Evolutionary conservation across 2,113 vertebrate species (phyloP).

Genomic region (Peromyscus leucopus): DNA sequence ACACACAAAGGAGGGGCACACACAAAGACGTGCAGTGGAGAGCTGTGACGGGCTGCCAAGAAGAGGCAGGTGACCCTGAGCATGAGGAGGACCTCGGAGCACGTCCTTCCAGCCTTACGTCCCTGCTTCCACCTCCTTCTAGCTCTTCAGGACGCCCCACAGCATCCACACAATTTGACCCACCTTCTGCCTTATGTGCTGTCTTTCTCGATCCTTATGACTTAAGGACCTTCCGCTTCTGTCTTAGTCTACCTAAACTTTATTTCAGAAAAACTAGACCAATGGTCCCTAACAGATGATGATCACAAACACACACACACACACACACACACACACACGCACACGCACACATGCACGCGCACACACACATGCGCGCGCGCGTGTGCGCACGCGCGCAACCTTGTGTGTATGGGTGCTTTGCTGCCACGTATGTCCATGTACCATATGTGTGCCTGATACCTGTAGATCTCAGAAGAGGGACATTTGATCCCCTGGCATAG

Average conservation of each 20-base stretch:
- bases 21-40: background rate
- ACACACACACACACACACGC: background rate
- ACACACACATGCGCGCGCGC: background rate
- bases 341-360: too few relatives aligned
- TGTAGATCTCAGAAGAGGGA: background rate
- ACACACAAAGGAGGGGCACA: rapidly evolving
- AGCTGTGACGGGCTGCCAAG: background rate
- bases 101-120: rapidly evolving
- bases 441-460: background rate
- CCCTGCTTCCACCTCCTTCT: rapidly evolving
- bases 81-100: background rate
- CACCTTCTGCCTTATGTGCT: background rate
- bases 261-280: background rate
- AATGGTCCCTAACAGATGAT: background rate
- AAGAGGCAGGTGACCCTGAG: background rate
- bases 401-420: background rate
- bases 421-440: background rate
- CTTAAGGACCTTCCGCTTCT: background rate
- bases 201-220: background rate
- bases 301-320: background rate
- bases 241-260: background rate
- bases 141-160: background rate
- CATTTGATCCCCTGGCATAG: background rate
- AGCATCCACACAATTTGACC: background rate
- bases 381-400: rapidly evolving